phyloP scores from a whole-genome alignment of 2,113 vertebrate species.

The Lates calcarifer region DNA sequence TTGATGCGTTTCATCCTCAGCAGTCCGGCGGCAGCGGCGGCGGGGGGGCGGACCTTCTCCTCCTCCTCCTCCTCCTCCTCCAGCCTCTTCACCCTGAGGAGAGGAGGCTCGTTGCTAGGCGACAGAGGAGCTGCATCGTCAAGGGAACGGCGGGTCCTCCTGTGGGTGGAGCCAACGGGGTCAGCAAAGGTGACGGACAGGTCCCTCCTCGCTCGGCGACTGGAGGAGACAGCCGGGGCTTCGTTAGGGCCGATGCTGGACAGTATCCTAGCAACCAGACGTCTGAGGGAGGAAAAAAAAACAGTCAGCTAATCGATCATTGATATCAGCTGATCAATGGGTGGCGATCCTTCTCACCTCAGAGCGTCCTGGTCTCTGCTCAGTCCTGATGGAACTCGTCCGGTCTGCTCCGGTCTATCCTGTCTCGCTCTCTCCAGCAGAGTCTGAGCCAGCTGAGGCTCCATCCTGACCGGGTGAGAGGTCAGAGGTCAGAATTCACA shows the following conservation, averaged over 20 bases:
- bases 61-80: constrained; percentile 70
- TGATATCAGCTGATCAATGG: too few relatives aligned
- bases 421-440: constrained; percentile 78
- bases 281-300: constrained; percentile 56
- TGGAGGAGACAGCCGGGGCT: constrained; percentile 30
- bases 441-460: constrained; percentile 79
- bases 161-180: constrained; percentile 49
- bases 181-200: constrained; percentile 37
- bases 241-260: constrained; percentile 64
- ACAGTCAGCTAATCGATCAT: too few relatives aligned
- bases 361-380: constrained; percentile 76
- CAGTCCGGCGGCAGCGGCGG: constrained; percentile 53
- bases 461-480: constrained; percentile 64
- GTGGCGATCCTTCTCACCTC: too few relatives aligned
- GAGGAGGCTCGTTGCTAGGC: constrained; percentile 71
- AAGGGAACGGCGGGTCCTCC: constrained; percentile 80
- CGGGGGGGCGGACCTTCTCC: constrained; percentile 30
- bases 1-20: constrained; percentile 85
- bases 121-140: constrained; percentile 62
- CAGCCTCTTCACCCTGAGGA: constrained; percentile 85
- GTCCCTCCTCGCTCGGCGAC: constrained; percentile 70
- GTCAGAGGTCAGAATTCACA: background rate
- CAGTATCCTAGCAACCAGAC: constrained; percentile 80
- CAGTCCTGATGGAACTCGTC: constrained; percentile 12
- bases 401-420: constrained; percentile 67